Conservation (phyloP, 1,140 invertebrate genomes). For the Drosophila bocki region DNA sequence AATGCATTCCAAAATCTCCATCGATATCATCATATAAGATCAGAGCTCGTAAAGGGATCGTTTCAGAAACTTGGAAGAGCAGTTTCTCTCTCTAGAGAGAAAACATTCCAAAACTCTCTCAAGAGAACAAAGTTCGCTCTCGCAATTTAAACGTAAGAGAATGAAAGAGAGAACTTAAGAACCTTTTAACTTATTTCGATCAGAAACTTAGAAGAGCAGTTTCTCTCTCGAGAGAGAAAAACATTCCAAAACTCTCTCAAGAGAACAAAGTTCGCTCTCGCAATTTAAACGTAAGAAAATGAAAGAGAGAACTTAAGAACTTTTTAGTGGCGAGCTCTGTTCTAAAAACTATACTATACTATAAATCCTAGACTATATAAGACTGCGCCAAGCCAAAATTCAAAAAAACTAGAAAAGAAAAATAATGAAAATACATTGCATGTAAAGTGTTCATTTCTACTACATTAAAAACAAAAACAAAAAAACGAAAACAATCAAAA, state of each 20-base stretch:
- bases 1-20: constrained; percentile 18
- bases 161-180: too few relatives aligned
- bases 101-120: not conserved
- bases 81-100: not conserved
- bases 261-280: not conserved
- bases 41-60: not conserved
- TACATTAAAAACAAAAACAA: constrained; percentile 1
- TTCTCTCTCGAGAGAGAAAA: not conserved
- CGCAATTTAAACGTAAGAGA: too few relatives aligned
- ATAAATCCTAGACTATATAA: constrained; percentile 41
- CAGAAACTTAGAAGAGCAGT: not conserved
- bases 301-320: too few relatives aligned
- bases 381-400: constrained; percentile 49
- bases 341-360: not conserved
- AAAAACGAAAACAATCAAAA: constrained; percentile 40
- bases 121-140: not conserved
- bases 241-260: not conserved
- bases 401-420: too few relatives aligned
- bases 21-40: constrained; percentile 3
- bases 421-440: not conserved
- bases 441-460: constrained; percentile 33
- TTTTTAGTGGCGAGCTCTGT: not conserved
- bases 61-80: not conserved
- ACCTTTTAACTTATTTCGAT: not conserved
- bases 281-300: too few relatives aligned